These are phyloP conservation scores for Entomobrya proxima DNA, from an alignment of 2,888 invertebrate species.

Conservation along the genomic window DNA sequence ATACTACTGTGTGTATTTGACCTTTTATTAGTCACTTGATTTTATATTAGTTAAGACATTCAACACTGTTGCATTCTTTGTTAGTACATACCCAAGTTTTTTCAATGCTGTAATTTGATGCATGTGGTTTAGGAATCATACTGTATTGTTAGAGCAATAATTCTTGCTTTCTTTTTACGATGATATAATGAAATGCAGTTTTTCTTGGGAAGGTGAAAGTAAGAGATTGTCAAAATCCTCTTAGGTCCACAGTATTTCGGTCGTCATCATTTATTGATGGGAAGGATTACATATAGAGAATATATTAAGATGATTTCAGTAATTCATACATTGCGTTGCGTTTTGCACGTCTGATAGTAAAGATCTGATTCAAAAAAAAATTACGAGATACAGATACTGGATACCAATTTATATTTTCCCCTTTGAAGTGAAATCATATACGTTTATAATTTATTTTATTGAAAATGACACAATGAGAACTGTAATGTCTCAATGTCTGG, in stretches of 20 bases:
- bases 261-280: conserved; percentile 60
- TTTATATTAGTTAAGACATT: conserved; percentile 54
- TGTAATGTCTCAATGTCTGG: not conserved
- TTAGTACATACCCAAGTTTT: too few species aligned
- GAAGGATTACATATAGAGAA: conserved; percentile 40
- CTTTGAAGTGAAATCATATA: not conserved
- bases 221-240: not conserved
- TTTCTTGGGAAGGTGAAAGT: not conserved
- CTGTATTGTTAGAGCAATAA: too few species aligned
- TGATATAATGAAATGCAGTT: too few species aligned
- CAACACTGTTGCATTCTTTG: conserved; percentile 58
- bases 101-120: too few species aligned
- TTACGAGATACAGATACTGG: too few species aligned
- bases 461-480: not conserved
- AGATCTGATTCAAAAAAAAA: too few species aligned
- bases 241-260: not conserved
- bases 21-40: conserved; percentile 60
- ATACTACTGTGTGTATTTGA: conserved; percentile 22
- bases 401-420: not conserved
- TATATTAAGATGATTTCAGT: not conserved
- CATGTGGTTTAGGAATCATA: too few species aligned
- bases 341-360: too few species aligned
- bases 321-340: too few species aligned
- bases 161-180: too few species aligned
- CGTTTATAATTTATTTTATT: not conserved